Base-by-base conservation (phyloP, 2,888 invertebrate species). In the Crossocerus cetratus region DNA sequence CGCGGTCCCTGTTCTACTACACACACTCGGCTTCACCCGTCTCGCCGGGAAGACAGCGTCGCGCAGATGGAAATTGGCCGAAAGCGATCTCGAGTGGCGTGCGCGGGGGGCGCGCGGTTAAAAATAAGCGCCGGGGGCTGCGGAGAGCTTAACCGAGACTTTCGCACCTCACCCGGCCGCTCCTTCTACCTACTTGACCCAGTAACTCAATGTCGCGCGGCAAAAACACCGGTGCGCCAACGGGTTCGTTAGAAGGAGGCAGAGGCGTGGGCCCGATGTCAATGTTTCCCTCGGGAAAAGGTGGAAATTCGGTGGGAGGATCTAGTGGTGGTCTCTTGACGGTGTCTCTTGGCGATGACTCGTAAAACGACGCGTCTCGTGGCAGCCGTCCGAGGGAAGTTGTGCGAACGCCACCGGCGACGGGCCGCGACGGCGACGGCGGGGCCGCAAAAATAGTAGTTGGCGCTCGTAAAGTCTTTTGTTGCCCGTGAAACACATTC, bases 391-490 rank as follows among this genome's bases (percentile, higher is more conserved):
- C 32, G 32, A 32, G 3, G 8, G 32, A 60, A 72, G 45, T 56
- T 14, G n/a, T n/a, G 58, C 61, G 56, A 56, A 23, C n/a, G 54
- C 32, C 16, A 60, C 22, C 61, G 61, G 14, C 55, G 49, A 71
- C 42, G 54, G 54, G 65, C 65, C 54, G 44, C 13, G 44, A 54
- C 70, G 57, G 54, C 63, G 68, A 11, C 32, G 11, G 32, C 32
- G 32, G 8, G 5, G 81, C 69, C 78, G 76, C 83, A 81, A 84
- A 84, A 84, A 84, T 84, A 84, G 79, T 84, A 80, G 82, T 73
- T 62, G 77, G 72, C 32, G 32, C 80, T 83, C 83, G 80, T 83
- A 82, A 83, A 84, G 78, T 81, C 76, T 77, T 84, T 74, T 77
- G 74, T 78, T 74, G 75, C 65, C 71, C 65, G 76, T 73, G 76